A percentile compares a stretch with the other conserved stretches of the same genome.
Evolutionary conservation across 2,797 vertebrate species (phyloP).

Genomic region (Coendou prehensilis): DNA sequence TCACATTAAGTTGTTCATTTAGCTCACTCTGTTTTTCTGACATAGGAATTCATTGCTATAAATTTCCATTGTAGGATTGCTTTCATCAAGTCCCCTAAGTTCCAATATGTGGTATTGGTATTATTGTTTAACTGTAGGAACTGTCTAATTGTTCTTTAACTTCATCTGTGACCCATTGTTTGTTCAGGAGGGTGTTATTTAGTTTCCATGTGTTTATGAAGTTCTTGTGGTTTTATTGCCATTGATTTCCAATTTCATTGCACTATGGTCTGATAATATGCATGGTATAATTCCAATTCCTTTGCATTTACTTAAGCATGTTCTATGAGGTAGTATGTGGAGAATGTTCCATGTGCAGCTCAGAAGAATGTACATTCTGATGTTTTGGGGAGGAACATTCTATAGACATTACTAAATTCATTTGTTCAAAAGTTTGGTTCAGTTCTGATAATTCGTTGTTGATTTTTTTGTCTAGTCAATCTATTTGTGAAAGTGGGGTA

Average conservation of each 20-base stretch:
- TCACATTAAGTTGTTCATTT: too few species aligned
- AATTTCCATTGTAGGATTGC: too few species aligned
- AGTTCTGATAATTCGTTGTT: not conserved
- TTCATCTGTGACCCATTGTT: too few species aligned
- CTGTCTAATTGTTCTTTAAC: too few species aligned
- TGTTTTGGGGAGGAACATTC: not conserved
- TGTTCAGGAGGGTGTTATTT: too few species aligned
- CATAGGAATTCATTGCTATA: too few species aligned
- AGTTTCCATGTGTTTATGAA: not conserved
- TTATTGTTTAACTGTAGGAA: too few species aligned
- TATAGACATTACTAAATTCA: not conserved
- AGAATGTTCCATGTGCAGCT: not conserved
- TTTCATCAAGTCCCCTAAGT: too few species aligned
- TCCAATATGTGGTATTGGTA: too few species aligned
- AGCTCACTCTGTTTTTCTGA: too few species aligned
- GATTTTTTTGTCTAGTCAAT: not conserved
- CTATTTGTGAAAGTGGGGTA: not conserved
- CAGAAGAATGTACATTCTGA: not conserved
- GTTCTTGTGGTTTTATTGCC: not conserved
- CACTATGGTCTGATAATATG: not conserved
- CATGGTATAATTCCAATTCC: not conserved
- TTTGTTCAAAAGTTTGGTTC: not conserved
- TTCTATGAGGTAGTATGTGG: not conserved
- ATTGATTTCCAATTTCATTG: not conserved
- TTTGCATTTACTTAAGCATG: not conserved